A percentile compares a stretch with the other conserved stretches of the same genome.
phyloP scores from a whole-genome alignment of 2,113 vertebrate species.

The Orthonyx spaldingii region DNA sequence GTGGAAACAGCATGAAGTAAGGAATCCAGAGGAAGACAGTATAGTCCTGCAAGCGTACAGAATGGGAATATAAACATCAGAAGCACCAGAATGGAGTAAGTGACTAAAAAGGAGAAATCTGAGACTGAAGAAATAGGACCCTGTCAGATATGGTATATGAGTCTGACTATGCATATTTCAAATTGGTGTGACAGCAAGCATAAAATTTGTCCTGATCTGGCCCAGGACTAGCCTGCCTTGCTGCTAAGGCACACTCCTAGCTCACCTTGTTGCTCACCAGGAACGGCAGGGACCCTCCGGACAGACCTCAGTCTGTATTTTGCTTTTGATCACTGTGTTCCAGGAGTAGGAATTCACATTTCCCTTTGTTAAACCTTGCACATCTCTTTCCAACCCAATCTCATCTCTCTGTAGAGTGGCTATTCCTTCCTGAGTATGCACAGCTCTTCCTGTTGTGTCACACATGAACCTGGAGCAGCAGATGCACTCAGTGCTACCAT shows the following conservation, averaged over 20 bases:
- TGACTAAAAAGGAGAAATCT: not conserved
- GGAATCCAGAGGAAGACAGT: not conserved
- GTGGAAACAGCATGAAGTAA: not conserved
- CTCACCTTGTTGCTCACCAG: not conserved
- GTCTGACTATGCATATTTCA: not conserved
- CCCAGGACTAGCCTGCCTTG: not conserved
- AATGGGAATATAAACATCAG: not conserved
- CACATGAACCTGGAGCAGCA: not conserved
- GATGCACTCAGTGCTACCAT: not conserved
- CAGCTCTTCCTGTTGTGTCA: not conserved
- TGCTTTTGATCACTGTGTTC: not conserved
- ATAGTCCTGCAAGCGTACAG: not conserved
- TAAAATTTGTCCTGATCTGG: not conserved
- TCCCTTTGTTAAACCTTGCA: rapidly evolving
- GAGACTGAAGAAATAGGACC: not conserved
- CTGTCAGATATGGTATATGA: not conserved
- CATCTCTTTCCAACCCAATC: not conserved
- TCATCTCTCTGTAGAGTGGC: not conserved
- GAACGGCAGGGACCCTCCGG: not conserved
- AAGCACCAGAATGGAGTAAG: not conserved
- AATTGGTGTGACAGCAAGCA: not conserved
- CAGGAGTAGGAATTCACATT: not conserved
- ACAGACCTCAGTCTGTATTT: not conserved
- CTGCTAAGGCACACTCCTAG: not conserved
- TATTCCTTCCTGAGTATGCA: not conserved